Percentiles rank a stretch among this genome's conserved stretches.
phyloP scores from a whole-genome alignment of 53 echinoderm and acorn worm genomes.

The Arbacia lixula region DNA sequence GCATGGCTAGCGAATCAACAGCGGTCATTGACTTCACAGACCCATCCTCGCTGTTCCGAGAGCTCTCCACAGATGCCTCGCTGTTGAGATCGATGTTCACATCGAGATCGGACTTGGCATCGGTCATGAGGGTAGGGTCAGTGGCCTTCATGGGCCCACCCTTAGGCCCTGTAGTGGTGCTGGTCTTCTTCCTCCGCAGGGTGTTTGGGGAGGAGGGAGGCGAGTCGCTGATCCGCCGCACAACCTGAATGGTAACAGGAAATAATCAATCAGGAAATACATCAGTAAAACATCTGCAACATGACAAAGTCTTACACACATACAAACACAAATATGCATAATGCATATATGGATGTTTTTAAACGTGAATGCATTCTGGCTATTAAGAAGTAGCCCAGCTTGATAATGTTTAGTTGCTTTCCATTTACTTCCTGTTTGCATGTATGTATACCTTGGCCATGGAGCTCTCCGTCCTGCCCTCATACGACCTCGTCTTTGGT shows the following conservation, averaged over 20 bases:
- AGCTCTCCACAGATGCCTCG: slow-evolving; percentile 28
- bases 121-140: slow-evolving; percentile 4
- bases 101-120: slow-evolving; percentile 2
- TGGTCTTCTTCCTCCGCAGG: slow-evolving; percentile 3
- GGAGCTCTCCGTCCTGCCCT: slow-evolving; percentile 36
- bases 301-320: too few relatives aligned
- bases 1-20: slow-evolving; percentile 72
- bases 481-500: slow-evolving; percentile 51
- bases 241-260: too few relatives aligned
- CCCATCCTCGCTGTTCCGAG: slow-evolving; percentile 9
- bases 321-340: too few relatives aligned
- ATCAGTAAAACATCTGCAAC: too few relatives aligned
- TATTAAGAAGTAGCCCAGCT: too few relatives aligned
- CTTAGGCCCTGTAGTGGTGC: neutral
- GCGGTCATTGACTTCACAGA: neutral
- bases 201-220: slow-evolving; percentile 38
- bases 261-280: too few relatives aligned
- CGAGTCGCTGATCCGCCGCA: slow-evolving; percentile 38
- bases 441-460: slow-evolving; percentile 57
- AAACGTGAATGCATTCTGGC: too few relatives aligned
- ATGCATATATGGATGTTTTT: too few relatives aligned
- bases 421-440: too few relatives aligned
- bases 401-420: too few relatives aligned
- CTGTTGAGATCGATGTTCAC: slow-evolving; percentile 16
- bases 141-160: slow-evolving; percentile 41